Conservation (phyloP, 2,797 vertebrate species). For the Odontamblyopus rebecca region DNA sequence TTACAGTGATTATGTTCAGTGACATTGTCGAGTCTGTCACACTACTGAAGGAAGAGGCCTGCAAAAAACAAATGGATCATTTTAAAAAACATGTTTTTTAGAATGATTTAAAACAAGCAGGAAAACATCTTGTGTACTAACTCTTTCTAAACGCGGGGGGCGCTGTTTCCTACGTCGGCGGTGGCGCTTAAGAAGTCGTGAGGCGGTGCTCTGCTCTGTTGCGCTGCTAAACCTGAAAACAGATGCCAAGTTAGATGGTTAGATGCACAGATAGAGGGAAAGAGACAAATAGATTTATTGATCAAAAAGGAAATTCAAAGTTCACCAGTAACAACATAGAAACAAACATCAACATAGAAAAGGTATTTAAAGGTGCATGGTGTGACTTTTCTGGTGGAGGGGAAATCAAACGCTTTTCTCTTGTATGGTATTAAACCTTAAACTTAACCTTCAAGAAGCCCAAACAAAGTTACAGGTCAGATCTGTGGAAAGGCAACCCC, state of each 20-base stretch:
- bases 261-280: too few species aligned
- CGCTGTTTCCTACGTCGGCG: slow-evolving; percentile 90
- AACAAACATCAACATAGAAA: too few species aligned
- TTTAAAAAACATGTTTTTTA: not conserved
- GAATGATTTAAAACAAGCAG: not conserved
- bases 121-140: slow-evolving; percentile 45
- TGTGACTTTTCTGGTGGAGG: too few species aligned
- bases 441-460: too few species aligned
- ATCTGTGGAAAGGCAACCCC: too few species aligned
- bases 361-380: too few species aligned
- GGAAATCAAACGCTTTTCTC: too few species aligned
- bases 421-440: too few species aligned
- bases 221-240: slow-evolving; percentile 88
- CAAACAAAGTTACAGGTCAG: too few species aligned
- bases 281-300: too few species aligned
- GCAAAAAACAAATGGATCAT: slow-evolving; percentile 10
- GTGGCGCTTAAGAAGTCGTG: slow-evolving; percentile 88
- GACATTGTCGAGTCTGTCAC: slow-evolving; percentile 95
- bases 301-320: too few species aligned
- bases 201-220: slow-evolving; percentile 90
- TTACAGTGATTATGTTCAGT: slow-evolving; percentile 93
- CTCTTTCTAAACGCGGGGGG: slow-evolving; percentile 87
- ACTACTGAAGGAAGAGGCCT: slow-evolving; percentile 93
- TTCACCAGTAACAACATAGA: too few species aligned
- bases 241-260: not conserved